Base-by-base conservation (phyloP, 37 sponge, comb jelly and placozoan species). In the Aplysina aerophoba region DNA sequence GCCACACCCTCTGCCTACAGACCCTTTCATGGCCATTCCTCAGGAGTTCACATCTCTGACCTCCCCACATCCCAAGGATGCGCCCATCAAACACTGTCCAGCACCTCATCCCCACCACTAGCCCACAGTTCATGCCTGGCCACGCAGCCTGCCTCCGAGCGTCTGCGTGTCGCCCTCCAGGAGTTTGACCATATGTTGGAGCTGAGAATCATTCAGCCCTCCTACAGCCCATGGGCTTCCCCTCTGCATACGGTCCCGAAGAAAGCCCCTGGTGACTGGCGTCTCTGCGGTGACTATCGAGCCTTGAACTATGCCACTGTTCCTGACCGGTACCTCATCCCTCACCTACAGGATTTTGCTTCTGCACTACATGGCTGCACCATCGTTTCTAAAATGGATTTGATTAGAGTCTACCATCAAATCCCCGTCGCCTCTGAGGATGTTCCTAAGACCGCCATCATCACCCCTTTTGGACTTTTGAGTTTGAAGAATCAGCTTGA, bases 221-320 rank as follows among this genome's bases (percentile, higher is more conserved):
- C 83, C 33, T 82, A 73, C 60, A 82, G 75, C 37, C 58, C 64
- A 64, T 85, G 90, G 73, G 61, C 83, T 31, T 73, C 87, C n/a
- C 66, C 86, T 35, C 50, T 82, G 20, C 86, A 90, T 83, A 85
- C 86, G 90, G 83, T 90, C 68, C 86, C 89, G 11, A 27, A 4
- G 64, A 79, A 84, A 55, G 31, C 85, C 17, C 56, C 80, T 41
- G 89, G 89, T 15, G 89, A 82, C 25, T 89, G 89, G 89, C 79
- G 81, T 22, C 89, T 85, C n/a, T 89, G 89, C 33, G 85, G 89
- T 19, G 81, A 89, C 44, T 84, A 84, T 53, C 50, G 85, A 37
- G 36, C 73, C 16, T 72, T 73, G 58, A 67, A 84, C 20, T 30
- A 55, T 25, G 60, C 36, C 68, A 87, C 82, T 35, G 86, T 79